Conservation (phyloP, 92 coral and sea anemone genomes). For the Isaurus tuberculatus region DNA sequence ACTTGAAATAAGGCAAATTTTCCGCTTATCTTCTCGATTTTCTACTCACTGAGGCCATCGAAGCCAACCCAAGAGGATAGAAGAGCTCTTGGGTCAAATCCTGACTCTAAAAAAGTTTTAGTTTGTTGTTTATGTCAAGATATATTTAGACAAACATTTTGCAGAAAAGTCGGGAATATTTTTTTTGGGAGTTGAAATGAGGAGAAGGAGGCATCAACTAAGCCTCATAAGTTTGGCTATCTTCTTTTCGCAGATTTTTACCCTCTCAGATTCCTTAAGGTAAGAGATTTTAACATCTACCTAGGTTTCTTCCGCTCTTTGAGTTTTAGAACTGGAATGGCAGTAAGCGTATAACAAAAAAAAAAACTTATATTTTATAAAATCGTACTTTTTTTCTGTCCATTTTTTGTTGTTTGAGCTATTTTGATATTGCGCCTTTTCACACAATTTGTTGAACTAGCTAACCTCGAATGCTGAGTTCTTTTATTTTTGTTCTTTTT, state of each 20-base stretch:
- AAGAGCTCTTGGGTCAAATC: slow-evolving; percentile 35
- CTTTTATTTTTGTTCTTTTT: background rate
- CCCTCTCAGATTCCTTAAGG: slow-evolving; percentile 33
- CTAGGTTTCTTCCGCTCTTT: background rate
- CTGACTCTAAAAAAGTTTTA: slow-evolving; percentile 15
- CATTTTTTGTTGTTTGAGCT: background rate
- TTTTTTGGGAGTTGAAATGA: slow-evolving; percentile 14
- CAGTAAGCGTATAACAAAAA: background rate
- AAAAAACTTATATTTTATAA: background rate
- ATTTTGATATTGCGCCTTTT: background rate
- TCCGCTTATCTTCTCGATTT: slow-evolving; percentile 5
- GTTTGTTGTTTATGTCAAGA: background rate
- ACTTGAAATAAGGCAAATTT: slow-evolving; percentile 1
- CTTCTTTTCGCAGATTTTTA: slow-evolving; percentile 11
- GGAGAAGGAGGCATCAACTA: slow-evolving; percentile 11
- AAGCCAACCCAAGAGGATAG: slow-evolving; percentile 32
- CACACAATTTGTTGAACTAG: background rate
- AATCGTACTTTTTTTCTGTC: background rate
- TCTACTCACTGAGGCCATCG: background rate
- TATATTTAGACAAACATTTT: background rate
- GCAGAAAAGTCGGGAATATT: background rate
- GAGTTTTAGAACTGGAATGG: background rate
- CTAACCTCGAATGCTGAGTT: background rate
- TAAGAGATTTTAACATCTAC: background rate
- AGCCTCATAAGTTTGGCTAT: slow-evolving; percentile 5